A percentile compares a stretch with the other conserved stretches of the same genome.
These are phyloP conservation scores for Trichomalopsis sarcophagae DNA, from an alignment of 1,140 invertebrate genomes.

Conservation along the genomic window DNA sequence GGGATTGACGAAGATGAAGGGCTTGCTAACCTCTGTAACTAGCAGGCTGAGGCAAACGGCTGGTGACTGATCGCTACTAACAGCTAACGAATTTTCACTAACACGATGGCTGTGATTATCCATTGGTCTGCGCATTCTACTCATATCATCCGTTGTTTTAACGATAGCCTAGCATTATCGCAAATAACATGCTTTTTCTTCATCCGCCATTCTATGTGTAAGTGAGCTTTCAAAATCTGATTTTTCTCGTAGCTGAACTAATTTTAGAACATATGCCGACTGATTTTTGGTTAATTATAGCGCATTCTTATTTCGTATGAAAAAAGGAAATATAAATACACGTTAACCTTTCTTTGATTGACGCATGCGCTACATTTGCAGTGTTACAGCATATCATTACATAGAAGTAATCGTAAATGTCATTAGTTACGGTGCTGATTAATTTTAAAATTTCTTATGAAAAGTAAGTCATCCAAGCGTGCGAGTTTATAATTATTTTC, in stretches of 20 bases:
- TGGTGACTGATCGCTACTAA: slow-evolving; percentile 47
- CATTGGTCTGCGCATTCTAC: slow-evolving; percentile 41
- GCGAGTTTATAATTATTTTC: no score
- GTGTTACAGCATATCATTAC: no score
- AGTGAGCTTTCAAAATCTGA: slow-evolving; percentile 14
- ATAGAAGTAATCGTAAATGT: no score
- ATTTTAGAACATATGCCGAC: neutral
- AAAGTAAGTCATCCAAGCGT: no score
- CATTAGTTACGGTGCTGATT: no score
- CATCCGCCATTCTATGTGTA: slow-evolving; percentile 32
- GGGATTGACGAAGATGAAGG: slow-evolving; percentile 60
- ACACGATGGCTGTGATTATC: slow-evolving; percentile 51
- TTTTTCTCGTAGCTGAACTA: neutral
- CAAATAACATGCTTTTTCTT: slow-evolving; percentile 41
- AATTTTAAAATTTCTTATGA: no score
- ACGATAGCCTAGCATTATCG: neutral
- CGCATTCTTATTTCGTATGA: no score
- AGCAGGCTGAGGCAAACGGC: slow-evolving; percentile 53
- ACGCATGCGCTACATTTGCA: no score
- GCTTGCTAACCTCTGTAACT: slow-evolving; percentile 59
- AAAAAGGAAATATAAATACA: no score
- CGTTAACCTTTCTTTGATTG: no score
- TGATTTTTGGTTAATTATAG: no score
- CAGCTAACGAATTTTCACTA: slow-evolving; percentile 28
- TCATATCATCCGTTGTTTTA: slow-evolving; percentile 9